These are phyloP conservation scores for Osedax fenrisi DNA, from an alignment of 2,888 invertebrate species.

Conservation along the genomic window DNA sequence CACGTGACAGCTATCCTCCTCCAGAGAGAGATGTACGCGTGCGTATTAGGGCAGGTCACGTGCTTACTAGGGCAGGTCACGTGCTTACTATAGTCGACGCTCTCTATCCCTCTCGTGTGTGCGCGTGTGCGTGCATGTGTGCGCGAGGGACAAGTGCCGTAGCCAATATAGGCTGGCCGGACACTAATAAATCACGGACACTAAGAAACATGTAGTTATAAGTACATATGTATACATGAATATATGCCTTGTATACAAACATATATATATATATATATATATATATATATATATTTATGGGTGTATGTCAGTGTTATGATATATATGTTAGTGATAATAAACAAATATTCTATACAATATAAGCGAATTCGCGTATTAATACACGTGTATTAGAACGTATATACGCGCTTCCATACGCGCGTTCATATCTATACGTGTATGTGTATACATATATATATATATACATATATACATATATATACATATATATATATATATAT, in stretches of 20 bases:
- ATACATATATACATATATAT: not conserved
- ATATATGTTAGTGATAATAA: constrained; percentile 3
- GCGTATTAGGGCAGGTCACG: too few relatives aligned
- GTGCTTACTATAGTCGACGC: too few relatives aligned
- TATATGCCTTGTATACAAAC: constrained; percentile 16
- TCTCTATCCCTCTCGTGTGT: too few relatives aligned
- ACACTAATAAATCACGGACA: too few relatives aligned
- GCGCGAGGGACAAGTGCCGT: too few relatives aligned
- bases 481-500: not conserved
- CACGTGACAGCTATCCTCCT: too few relatives aligned
- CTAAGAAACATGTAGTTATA: too few relatives aligned
- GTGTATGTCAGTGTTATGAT: constrained; percentile 21
- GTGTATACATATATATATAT: not conserved
- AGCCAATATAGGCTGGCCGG: too few relatives aligned
- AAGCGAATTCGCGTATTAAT: not conserved
- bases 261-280: constrained; percentile 22
- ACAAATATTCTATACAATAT: not conserved
- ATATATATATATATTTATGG: constrained; percentile 28
- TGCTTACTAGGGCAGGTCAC: too few relatives aligned
- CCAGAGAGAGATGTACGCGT: too few relatives aligned
- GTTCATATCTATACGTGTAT: not conserved
- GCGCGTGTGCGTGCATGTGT: too few relatives aligned
- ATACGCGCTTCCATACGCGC: not conserved
- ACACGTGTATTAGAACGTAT: not conserved
- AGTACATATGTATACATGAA: constrained; percentile 26